Conservation (phyloP, 2,797 vertebrate species). For the Otus scops region DNA sequence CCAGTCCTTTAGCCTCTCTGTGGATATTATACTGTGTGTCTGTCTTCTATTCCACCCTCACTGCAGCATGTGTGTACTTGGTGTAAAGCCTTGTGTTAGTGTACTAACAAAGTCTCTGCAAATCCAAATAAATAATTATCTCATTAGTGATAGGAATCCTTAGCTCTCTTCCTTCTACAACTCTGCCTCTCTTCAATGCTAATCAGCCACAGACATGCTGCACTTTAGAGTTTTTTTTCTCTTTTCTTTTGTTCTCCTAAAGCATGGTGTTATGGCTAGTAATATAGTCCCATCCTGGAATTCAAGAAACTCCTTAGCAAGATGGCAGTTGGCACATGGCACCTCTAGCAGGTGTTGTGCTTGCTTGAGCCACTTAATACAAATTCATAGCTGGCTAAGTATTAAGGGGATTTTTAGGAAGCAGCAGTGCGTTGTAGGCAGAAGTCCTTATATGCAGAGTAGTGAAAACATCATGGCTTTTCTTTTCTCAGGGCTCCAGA, state of each 20-base stretch:
- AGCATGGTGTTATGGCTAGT: neutral
- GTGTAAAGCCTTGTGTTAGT: neutral
- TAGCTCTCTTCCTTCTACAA: neutral
- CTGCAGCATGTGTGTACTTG: neutral
- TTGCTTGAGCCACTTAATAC: neutral
- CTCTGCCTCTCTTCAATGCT: neutral
- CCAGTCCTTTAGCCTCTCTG: neutral
- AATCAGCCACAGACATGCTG: neutral
- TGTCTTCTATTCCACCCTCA: neutral
- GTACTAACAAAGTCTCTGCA: neutral
- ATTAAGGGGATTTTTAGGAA: neutral
- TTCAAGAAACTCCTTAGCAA: neutral
- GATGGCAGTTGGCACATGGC: neutral
- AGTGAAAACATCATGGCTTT: neutral
- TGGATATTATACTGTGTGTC: neutral
- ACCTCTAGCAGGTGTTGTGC: neutral
- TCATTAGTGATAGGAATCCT: neutral
- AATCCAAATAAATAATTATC: neutral
- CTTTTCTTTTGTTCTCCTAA: neutral
- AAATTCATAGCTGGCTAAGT: neutral
- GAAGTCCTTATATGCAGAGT: neutral
- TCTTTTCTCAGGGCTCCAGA: constrained; percentile 70
- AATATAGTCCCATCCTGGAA: neutral
- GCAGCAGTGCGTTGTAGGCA: neutral
- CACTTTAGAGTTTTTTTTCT: neutral